Conservation (phyloP, 2,888 invertebrate genomes). For the Tipula vernalis region DNA sequence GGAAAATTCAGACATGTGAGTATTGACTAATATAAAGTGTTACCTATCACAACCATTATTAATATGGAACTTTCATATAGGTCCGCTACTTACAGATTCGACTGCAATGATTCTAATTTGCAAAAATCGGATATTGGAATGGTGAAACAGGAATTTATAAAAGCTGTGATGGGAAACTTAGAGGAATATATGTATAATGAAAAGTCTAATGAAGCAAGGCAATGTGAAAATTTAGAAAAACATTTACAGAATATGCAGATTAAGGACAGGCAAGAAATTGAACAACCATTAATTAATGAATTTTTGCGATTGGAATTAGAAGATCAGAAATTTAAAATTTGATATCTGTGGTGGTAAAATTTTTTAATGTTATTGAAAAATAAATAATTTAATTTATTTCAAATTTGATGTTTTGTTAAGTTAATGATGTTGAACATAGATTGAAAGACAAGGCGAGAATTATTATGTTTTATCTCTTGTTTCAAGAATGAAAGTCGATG, state of each 20-base stretch:
- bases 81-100: neutral
- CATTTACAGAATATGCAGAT: neutral
- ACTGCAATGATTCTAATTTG: neutral
- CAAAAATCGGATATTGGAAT: neutral
- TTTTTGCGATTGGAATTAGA: neutral
- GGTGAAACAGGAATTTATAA: neutral
- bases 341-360: neutral
- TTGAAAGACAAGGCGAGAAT: too few species aligned
- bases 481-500: too few species aligned
- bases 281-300: neutral
- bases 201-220: neutral
- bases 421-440: too few species aligned
- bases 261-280: neutral
- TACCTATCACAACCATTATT: neutral
- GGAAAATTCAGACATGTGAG: neutral
- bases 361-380: neutral
- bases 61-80: neutral
- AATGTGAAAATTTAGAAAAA: neutral
- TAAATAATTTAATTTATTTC: neutral
- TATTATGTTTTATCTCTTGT: too few species aligned
- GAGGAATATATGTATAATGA: neutral
- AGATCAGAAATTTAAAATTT: neutral
- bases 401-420: too few species aligned
- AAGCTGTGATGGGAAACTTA: neutral
- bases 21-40: neutral